Evolutionary conservation across 2,888 invertebrate genomes (phyloP).

Genomic region (Lutraria lutraria): DNA sequence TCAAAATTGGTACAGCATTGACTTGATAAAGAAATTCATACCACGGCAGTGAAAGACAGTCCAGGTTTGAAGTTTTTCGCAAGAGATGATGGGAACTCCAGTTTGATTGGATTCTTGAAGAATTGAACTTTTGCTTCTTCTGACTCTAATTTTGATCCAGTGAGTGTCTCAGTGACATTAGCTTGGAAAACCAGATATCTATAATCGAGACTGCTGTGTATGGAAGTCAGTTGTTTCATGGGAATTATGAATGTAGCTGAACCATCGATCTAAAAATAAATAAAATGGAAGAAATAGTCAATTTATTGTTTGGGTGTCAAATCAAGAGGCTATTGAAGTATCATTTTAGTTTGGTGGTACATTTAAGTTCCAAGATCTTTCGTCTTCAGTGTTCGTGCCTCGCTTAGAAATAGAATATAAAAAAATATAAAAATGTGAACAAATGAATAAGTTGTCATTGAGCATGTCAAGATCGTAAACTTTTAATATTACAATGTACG

Average conservation of each 20-base stretch:
- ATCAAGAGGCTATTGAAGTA: too few relatives aligned
- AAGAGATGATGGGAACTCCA: slow-evolving; percentile 70
- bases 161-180: slow-evolving; percentile 95
- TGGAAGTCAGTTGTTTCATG: slow-evolving; percentile 45
- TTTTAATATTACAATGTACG: too few relatives aligned
- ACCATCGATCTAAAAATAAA: slow-evolving; percentile 69
- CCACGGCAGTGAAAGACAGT: slow-evolving; percentile 70
- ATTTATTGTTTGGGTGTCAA: too few relatives aligned
- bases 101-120: slow-evolving; percentile 88
- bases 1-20: too few relatives aligned
- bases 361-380: too few relatives aligned
- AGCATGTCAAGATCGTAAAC: too few relatives aligned
- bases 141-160: slow-evolving; percentile 93
- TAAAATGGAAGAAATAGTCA: neutral
- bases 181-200: slow-evolving; percentile 88
- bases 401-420: too few relatives aligned
- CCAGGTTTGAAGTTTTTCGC: slow-evolving; percentile 74
- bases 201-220: slow-evolving; percentile 26
- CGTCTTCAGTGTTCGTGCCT: too few relatives aligned
- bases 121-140: slow-evolving; percentile 90
- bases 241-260: slow-evolving; percentile 66
- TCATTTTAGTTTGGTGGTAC: too few relatives aligned
- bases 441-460: too few relatives aligned
- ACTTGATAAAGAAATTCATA: slow-evolving; percentile 42
- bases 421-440: too few relatives aligned